Conservation (phyloP, 2,113 vertebrate species). For the Pachycephala philippinensis region DNA sequence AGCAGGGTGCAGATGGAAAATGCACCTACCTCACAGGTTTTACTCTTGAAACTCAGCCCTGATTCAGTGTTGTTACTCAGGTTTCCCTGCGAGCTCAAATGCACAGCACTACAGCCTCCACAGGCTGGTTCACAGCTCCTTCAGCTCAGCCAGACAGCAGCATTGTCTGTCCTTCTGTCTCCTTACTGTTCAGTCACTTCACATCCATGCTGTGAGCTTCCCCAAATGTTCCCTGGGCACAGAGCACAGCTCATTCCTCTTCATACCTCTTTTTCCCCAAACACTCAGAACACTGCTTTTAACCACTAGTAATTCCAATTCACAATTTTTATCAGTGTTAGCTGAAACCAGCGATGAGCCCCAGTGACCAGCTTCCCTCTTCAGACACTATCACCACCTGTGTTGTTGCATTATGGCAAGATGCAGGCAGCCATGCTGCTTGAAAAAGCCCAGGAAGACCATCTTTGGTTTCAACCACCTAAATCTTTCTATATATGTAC, state of each 20-base stretch:
- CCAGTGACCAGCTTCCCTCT: background rate
- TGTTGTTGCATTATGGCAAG: background rate
- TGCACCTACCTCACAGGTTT: background rate
- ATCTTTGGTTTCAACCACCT: constrained; percentile 1
- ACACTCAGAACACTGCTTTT: background rate
- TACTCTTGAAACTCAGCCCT: background rate
- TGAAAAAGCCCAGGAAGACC: background rate
- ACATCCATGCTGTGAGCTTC: background rate
- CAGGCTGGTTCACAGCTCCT: background rate
- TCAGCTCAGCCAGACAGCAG: background rate
- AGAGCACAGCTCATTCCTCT: background rate
- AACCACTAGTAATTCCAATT: background rate
- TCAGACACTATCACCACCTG: background rate
- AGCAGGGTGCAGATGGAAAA: background rate
- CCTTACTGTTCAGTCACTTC: background rate
- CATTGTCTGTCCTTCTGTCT: background rate
- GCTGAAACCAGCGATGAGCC: background rate
- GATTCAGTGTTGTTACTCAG: background rate
- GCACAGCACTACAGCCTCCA: background rate
- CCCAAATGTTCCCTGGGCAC: background rate
- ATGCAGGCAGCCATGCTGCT: background rate
- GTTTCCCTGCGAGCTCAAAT: background rate
- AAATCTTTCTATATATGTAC: background rate
- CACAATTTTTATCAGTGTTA: background rate
- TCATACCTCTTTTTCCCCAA: background rate